phyloP scores from a whole-genome alignment of 2,888 invertebrate genomes.

The Sphaerophoria rueppellii region DNA sequence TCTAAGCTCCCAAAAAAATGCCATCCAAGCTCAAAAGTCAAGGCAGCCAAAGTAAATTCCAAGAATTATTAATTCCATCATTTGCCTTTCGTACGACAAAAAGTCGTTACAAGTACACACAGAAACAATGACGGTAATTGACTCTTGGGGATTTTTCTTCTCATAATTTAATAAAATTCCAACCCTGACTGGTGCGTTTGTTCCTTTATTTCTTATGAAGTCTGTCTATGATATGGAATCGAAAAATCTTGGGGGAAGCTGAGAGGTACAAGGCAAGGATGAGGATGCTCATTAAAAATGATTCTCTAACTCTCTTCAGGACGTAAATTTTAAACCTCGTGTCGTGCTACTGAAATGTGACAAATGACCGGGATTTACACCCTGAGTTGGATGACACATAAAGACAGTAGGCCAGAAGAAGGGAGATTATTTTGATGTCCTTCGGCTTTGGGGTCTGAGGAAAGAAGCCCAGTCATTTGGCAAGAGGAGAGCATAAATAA shows the following conservation, averaged over 20 bases:
- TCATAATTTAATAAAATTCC: slow-evolving; percentile 71
- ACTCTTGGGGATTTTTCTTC: slow-evolving; percentile 60
- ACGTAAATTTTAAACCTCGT: slow-evolving; percentile 52
- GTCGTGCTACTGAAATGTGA: slow-evolving; percentile 48
- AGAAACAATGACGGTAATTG: slow-evolving; percentile 47
- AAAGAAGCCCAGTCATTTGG: too few species aligned
- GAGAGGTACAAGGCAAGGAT: slow-evolving; percentile 3
- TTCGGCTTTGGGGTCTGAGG: not conserved
- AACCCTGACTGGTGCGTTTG: slow-evolving; percentile 18
- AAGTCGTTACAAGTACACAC: not conserved
- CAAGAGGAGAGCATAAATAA: not conserved
- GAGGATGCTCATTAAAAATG: slow-evolving; percentile 64
- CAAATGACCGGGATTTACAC: slow-evolving; percentile 65
- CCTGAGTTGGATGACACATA: slow-evolving; percentile 21
- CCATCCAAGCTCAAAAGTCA: not conserved
- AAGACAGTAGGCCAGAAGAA: not conserved
- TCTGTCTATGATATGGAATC: not conserved
- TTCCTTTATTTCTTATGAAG: not conserved
- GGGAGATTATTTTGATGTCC: slow-evolving; percentile 18
- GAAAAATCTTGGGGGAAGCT: slow-evolving; percentile 5
- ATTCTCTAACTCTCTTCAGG: slow-evolving; percentile 27
- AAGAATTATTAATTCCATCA: slow-evolving; percentile 28
- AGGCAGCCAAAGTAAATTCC: slow-evolving; percentile 10
- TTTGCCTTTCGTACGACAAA: slow-evolving; percentile 2
- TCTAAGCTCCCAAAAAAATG: slow-evolving; percentile 23